phyloP scores from a whole-genome alignment of 2,888 invertebrate genomes.

The Hydraecia micacea region DNA sequence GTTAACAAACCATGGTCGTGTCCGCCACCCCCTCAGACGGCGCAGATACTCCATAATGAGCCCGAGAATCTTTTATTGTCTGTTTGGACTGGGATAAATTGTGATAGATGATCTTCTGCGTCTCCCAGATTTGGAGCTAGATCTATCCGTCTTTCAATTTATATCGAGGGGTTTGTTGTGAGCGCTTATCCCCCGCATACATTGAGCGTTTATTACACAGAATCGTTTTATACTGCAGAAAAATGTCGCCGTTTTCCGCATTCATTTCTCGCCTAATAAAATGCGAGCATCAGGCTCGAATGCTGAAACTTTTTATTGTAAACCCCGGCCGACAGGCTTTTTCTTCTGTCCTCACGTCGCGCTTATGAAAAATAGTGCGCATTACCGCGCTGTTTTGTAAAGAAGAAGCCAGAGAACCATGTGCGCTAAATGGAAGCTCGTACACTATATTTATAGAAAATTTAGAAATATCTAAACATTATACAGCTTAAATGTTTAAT shows the following conservation, averaged over 20 bases:
- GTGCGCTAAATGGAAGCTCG: slow-evolving; percentile 36
- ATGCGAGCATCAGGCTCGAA: slow-evolving; percentile 80
- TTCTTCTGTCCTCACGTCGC: slow-evolving; percentile 80
- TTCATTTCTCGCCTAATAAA: slow-evolving; percentile 85
- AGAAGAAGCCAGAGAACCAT: slow-evolving; percentile 65
- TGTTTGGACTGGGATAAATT: slow-evolving; percentile 86
- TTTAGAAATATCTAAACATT: slow-evolving; percentile 25
- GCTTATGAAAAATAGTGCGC: slow-evolving; percentile 82
- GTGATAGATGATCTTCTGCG: slow-evolving; percentile 84
- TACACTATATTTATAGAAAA: slow-evolving; percentile 42
- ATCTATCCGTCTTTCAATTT: slow-evolving; percentile 81
- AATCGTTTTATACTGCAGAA: slow-evolving; percentile 73
- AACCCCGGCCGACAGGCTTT: slow-evolving; percentile 75
- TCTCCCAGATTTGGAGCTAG: slow-evolving; percentile 80
- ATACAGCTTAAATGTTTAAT: slow-evolving; percentile 25
- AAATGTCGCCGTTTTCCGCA: slow-evolving; percentile 80
- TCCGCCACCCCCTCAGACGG: slow-evolving; percentile 58
- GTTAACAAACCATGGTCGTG: slow-evolving; percentile 78
- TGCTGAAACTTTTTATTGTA: slow-evolving; percentile 82
- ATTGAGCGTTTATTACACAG: slow-evolving; percentile 72
- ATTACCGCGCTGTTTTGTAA: slow-evolving; percentile 73
- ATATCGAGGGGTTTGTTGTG: slow-evolving; percentile 66
- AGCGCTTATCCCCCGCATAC: slow-evolving; percentile 71
- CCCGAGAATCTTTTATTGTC: slow-evolving; percentile 85
- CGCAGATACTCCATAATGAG: slow-evolving; percentile 81